Evolutionary conservation across 2,113 vertebrate species (phyloP), one percentile per base, ranked within the genome.

Genomic region (Hemiprocne comata): DNA sequence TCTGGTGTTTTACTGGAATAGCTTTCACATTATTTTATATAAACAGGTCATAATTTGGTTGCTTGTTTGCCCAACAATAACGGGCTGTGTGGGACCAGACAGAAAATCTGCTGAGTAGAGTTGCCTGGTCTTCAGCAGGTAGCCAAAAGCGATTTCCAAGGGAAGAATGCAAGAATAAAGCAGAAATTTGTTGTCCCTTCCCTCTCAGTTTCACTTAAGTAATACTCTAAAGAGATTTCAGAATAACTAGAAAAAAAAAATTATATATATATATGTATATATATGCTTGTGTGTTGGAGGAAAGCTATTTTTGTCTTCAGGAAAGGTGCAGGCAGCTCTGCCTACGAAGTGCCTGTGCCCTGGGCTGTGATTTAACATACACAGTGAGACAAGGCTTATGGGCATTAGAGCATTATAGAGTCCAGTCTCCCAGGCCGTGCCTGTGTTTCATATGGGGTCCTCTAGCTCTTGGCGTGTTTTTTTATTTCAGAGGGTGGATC

Each of bases 321-420:
- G 25, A 85, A 85, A 85, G 23, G 15, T 60, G 16, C 2, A 33
- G 57, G 36, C 18, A 48, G 48, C 10, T 69, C 38, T 55, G 42
- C 5, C 20, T 28, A 23, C 24, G 9, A 26, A 29, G 40, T 29
- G 10, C 13, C 34, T 14, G 10, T 75, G 24, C 31, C 20, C 15
- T 58, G 51, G 34, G 67, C 66, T 65, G 10, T 24, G 36, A 3
- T 25, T 4, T 13, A 80, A n/a, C 9, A 15, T n/a, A 17, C 3
- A 9, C 29, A 36, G 21, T 23, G 57, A 38, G 73, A 50, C 0
- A 0, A 58, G 19, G 51, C 11, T 17, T 46, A 24, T 0, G 4
- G 38, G 11, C 34, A 13, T 44, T 65, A 31, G 3, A 61, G 11
- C 34, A 13, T 44, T 65, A 31, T 4, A 61, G 28, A n/a, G 10